phyloP scores from a whole-genome alignment of 2,888 invertebrate species.

The Macrophya annulata region DNA sequence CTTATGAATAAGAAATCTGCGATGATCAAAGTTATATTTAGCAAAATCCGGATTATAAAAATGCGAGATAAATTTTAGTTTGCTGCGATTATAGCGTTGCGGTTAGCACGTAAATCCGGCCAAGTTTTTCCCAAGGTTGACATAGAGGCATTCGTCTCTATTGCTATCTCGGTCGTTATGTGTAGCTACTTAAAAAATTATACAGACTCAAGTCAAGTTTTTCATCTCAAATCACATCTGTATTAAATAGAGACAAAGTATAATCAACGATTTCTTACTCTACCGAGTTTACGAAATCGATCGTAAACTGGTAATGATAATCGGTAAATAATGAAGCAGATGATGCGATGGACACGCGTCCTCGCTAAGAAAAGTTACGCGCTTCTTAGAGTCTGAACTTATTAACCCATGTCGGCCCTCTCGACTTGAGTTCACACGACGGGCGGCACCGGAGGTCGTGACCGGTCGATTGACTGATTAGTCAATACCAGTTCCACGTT shows the following conservation, averaged over 20 bases:
- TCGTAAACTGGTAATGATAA: background rate
- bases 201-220: background rate
- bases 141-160: background rate
- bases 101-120: background rate
- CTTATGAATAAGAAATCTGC: background rate
- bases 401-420: conserved; percentile 71
- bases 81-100: background rate
- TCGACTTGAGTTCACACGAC: conserved; percentile 71
- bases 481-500: conserved; percentile 75
- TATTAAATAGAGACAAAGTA: background rate
- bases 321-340: conserved; percentile 5
- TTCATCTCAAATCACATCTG: background rate
- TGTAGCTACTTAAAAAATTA: background rate
- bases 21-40: background rate
- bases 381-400: conserved; percentile 65
- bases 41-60: background rate
- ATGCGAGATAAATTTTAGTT: background rate
- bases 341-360: background rate
- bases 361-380: conserved; percentile 28
- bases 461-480: conserved; percentile 71
- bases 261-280: background rate
- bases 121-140: conserved; percentile 39
- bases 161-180: background rate
- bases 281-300: background rate
- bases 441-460: conserved; percentile 67